phyloP scores from a whole-genome alignment of 2,888 invertebrate species.

The Drosophila neotestacea region DNA sequence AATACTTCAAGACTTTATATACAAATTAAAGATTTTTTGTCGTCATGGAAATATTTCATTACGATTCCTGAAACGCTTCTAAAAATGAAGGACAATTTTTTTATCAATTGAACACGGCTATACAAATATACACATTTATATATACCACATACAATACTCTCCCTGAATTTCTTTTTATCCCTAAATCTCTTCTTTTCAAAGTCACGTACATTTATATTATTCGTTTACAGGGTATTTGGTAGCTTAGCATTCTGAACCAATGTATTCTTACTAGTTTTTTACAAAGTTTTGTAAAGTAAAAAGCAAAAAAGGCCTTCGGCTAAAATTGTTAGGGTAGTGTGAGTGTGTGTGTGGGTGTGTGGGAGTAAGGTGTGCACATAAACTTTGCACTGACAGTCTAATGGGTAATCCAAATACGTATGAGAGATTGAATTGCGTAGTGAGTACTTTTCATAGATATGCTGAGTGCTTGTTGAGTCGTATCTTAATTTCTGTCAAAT shows the following conservation, averaged over 20 bases:
- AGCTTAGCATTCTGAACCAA: neutral
- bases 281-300: constrained; percentile 3
- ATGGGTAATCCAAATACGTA: constrained; percentile 15
- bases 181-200: too few relatives aligned
- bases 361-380: constrained; percentile 6
- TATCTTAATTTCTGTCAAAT: constrained; percentile 62
- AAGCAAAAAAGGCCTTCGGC: constrained; percentile 22
- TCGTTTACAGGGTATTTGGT: neutral
- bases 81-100: too few relatives aligned
- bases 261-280: neutral
- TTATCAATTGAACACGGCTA: too few relatives aligned
- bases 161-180: too few relatives aligned
- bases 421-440: constrained; percentile 30
- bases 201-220: too few relatives aligned
- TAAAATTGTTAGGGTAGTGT: constrained; percentile 2
- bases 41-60: too few relatives aligned
- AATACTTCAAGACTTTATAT: too few relatives aligned
- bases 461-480: constrained; percentile 31
- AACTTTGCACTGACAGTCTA: constrained; percentile 10
- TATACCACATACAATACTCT: too few relatives aligned
- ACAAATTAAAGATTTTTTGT: too few relatives aligned
- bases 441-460: constrained; percentile 32
- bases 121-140: too few relatives aligned
- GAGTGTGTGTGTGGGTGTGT: neutral
- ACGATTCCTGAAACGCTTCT: too few relatives aligned